Conservation (phyloP, 2,113 vertebrate species). For the Pollachius pollachius region DNA sequence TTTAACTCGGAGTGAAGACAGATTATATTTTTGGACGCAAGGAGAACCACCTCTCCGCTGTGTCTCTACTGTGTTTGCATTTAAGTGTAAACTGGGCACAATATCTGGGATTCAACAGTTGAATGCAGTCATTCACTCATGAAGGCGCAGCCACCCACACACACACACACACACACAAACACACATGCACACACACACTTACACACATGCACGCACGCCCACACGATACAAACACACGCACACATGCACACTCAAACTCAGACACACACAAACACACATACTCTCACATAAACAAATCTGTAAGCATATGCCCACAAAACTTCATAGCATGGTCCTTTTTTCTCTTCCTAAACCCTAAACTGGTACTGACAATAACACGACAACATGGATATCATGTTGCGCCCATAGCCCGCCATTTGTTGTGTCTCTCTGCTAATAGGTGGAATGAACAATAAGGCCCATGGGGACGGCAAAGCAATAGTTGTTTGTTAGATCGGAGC, state of each 20-base stretch:
- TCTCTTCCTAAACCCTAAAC: constrained; percentile 6
- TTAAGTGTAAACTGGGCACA: constrained; percentile 68
- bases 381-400: constrained; percentile 41
- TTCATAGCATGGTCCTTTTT: neutral
- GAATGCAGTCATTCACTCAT: constrained; percentile 44
- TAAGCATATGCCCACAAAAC: neutral
- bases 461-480: constrained; percentile 12
- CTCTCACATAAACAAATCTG: neutral
- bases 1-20: constrained; percentile 67
- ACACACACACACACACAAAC: constrained; percentile 1
- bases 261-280: neutral
- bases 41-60: constrained; percentile 27
- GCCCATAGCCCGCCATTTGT: constrained; percentile 20
- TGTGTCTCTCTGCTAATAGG: constrained; percentile 46
- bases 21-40: constrained; percentile 50
- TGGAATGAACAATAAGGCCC: constrained; percentile 46
- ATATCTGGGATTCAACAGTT: constrained; percentile 54
- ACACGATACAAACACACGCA: neutral
- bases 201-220: constrained; percentile 7
- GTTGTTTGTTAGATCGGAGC: constrained; percentile 31
- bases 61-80: constrained; percentile 64
- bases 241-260: constrained; percentile 1
- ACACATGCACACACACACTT: constrained; percentile 13
- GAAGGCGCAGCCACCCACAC: neutral
- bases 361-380: constrained; percentile 26